Evolutionary conservation across 2,888 invertebrate genomes (phyloP).

Genomic region (Copidosoma aretas): DNA sequence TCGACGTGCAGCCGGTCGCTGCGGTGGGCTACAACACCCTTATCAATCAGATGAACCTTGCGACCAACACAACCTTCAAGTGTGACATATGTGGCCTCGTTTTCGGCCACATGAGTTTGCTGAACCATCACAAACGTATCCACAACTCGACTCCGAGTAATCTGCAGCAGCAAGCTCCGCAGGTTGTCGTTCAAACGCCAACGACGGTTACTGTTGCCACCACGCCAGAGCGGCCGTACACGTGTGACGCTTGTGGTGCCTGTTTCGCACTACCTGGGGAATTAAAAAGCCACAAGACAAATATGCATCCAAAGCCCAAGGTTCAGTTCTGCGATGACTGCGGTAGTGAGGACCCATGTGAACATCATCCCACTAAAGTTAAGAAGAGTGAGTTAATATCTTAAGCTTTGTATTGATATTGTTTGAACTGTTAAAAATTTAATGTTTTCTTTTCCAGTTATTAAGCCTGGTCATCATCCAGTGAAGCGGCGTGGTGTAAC

Average conservation of each 20-base stretch:
- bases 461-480: slow-evolving; percentile 70
- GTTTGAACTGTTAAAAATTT: not conserved
- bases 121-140: slow-evolving; percentile 87
- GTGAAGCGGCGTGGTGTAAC: slow-evolving; percentile 84
- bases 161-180: slow-evolving; percentile 56
- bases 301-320: slow-evolving; percentile 62
- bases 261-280: slow-evolving; percentile 63
- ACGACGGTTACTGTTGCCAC: slow-evolving; percentile 61
- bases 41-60: slow-evolving; percentile 85
- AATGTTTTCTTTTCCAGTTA: slow-evolving; percentile 50
- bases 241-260: slow-evolving; percentile 64
- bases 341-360: slow-evolving; percentile 61
- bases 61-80: slow-evolving; percentile 82
- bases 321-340: slow-evolving; percentile 61
- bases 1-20: slow-evolving; percentile 62
- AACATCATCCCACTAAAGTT: slow-evolving; percentile 61
- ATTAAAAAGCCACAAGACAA: slow-evolving; percentile 64
- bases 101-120: slow-evolving; percentile 80
- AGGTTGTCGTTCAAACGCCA: slow-evolving; percentile 62
- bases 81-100: slow-evolving; percentile 87
- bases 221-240: slow-evolving; percentile 61
- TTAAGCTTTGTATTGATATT: not conserved
- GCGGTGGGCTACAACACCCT: slow-evolving; percentile 78
- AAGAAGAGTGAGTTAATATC: slow-evolving; percentile 57
- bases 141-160: slow-evolving; percentile 67